Base-by-base conservation (phyloP, 2,797 vertebrate genomes). In the Sebastolobus alascanus region DNA sequence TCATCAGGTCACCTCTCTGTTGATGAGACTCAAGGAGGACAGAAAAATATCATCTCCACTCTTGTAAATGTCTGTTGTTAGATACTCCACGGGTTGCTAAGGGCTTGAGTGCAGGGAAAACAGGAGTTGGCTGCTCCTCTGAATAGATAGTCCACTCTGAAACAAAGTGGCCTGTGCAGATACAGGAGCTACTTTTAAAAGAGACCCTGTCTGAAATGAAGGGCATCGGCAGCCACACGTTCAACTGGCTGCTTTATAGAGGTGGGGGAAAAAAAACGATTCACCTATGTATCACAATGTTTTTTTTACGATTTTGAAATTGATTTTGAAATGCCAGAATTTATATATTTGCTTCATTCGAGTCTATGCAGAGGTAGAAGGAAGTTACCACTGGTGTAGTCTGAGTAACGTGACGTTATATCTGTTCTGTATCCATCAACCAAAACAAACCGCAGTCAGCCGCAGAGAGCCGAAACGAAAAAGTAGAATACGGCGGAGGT, bases 11-110 rank as follows among this genome's bases (percentile, higher is more conserved):
- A 93, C 88, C 85, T 93, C 84, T 78, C 85, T 86, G 86, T 74
- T 79, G 90, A 91, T 86, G 90, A 91, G 85, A 82, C 90, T 92
- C 85, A 85, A 93, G 90, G 86, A 92, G 92, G 89, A 92, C 87
- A 90, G 87, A 92, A 94, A 94, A 93, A 91, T 87, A 93, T 85
- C 87, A 86, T 77, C 83, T 80, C 77, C 70, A 54, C 91, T 90
- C 89, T 89, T 85, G 79, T 90, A 85, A 87, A 84, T 52, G 87
- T 92, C 90, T 92, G 93, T 93, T 93, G 92, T 90, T 92, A 79
- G 92, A 92, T 90, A 93, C 92, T 92, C 75, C 10, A 79, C 2
- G 33, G 88, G 92, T 93, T 94, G 92, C 91, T 93, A 92, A 90
- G 92, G 91, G 85, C 89, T 82, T 72, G 83, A 95, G 93, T 93